A percentile compares a stretch with the other conserved stretches of the same genome.
These are phyloP conservation scores for Cosmia pyralina DNA, from an alignment of 2,888 invertebrate genomes.

Conservation along the genomic window DNA sequence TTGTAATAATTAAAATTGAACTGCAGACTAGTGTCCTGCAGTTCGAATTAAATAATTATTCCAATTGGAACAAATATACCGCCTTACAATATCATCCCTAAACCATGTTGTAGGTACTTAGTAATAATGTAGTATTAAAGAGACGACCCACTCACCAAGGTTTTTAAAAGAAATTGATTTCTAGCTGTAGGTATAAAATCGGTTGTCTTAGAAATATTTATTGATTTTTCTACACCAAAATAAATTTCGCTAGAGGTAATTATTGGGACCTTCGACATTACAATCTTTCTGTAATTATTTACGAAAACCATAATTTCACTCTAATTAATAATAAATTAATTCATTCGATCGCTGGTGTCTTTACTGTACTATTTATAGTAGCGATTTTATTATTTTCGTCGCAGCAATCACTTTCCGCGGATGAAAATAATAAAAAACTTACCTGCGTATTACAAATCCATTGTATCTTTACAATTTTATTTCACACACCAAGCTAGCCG, in stretches of 20 bases:
- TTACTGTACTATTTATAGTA: slow-evolving; percentile 16
- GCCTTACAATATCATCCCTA: background rate
- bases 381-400: slow-evolving; percentile 36
- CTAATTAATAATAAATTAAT: slow-evolving; percentile 12
- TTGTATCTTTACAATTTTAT: slow-evolving; percentile 12
- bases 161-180: background rate
- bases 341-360: slow-evolving; percentile 17
- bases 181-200: background rate
- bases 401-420: slow-evolving; percentile 10
- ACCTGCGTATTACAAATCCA: slow-evolving; percentile 53
- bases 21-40: too few relatives aligned
- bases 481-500: slow-evolving; percentile 18
- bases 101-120: slow-evolving; percentile 4
- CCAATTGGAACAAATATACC: background rate
- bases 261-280: background rate
- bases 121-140: background rate
- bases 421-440: slow-evolving; percentile 6
- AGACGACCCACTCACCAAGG: too few relatives aligned
- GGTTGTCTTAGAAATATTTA: background rate
- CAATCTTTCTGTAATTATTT: slow-evolving; percentile 2
- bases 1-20: background rate
- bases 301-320: slow-evolving; percentile 11
- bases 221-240: background rate
- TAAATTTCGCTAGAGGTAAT: background rate
- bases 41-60: background rate